These are phyloP conservation scores for Hemichromis elongatus DNA, from an alignment of 2,113 vertebrate species.

Conservation along the genomic window DNA sequence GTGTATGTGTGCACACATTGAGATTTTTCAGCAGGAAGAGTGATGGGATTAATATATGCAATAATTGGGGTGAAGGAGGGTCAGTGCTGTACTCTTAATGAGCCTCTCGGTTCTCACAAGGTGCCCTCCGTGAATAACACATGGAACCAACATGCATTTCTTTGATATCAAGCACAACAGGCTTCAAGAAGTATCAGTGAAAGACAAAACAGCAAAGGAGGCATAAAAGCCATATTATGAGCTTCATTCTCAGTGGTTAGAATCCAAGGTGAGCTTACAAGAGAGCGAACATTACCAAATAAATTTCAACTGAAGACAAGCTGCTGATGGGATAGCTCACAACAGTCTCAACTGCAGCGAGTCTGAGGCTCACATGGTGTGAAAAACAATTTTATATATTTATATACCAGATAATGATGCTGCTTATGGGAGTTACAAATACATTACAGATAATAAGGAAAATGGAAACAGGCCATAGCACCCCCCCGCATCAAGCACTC, in stretches of 20 bases:
- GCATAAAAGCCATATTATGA: not conserved
- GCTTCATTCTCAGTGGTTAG: not conserved
- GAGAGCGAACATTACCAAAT: not conserved
- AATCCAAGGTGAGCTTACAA: not conserved
- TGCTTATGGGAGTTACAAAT: not conserved
- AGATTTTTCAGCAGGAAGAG: not conserved
- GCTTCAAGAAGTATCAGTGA: not conserved
- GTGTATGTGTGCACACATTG: not conserved
- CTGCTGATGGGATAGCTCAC: not conserved
- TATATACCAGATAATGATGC: not conserved
- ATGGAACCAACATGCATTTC: not conserved
- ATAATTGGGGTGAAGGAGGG: slow-evolving; percentile 45
- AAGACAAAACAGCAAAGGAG: not conserved
- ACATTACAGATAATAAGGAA: not conserved
- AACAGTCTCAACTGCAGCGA: not conserved
- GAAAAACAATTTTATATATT: not conserved
- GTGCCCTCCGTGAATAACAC: slow-evolving; percentile 23
- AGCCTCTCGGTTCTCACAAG: slow-evolving; percentile 18
- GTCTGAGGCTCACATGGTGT: not conserved
- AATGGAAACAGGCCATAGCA: not conserved
- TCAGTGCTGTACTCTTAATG: slow-evolving; percentile 34
- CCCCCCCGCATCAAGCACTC: not conserved
- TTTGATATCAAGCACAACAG: not conserved
- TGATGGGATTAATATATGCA: slow-evolving; percentile 30
- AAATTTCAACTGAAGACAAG: not conserved